Conservation (phyloP, 2,113 vertebrate species). For the Equus przewalskii region DNA sequence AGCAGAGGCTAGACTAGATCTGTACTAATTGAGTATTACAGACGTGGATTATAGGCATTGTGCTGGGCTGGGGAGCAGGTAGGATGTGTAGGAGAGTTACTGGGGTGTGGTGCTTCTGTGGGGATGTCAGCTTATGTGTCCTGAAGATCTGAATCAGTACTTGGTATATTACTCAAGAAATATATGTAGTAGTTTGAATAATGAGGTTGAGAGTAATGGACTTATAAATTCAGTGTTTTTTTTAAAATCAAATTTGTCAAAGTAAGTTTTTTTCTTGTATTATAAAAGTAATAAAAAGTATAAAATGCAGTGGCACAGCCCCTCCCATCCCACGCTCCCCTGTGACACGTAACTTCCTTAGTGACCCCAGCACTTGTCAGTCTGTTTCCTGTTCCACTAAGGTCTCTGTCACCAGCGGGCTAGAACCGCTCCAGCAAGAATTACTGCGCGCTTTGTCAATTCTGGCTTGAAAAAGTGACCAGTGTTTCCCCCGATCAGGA, state of each 20-base stretch:
- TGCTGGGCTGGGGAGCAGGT: not conserved
- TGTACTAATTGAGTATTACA: not conserved
- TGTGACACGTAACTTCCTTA: rapidly evolving
- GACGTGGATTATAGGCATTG: not conserved
- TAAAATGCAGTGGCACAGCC: rapidly evolving
- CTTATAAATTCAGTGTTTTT: not conserved
- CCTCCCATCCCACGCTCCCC: not conserved
- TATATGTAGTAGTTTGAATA: not conserved
- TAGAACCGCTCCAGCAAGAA: not conserved
- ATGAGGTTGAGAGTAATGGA: not conserved
- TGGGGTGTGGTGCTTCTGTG: not conserved
- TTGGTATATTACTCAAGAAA: not conserved
- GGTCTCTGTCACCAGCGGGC: not conserved
- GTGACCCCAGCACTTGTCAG: not conserved
- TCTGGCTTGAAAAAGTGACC: not conserved
- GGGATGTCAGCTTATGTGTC: not conserved
- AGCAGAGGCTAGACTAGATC: not conserved
- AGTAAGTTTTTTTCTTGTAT: not conserved
- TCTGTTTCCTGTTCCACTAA: not conserved
- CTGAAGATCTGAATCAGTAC: too few relatives aligned
- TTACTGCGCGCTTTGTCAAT: rapidly evolving
- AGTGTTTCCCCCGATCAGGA: not conserved
- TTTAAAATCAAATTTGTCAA: not conserved
- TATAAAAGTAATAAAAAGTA: not conserved
- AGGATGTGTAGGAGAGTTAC: not conserved